Base-by-base conservation (phyloP, 2,113 vertebrate species). In the Motacilla tschutschensis region DNA sequence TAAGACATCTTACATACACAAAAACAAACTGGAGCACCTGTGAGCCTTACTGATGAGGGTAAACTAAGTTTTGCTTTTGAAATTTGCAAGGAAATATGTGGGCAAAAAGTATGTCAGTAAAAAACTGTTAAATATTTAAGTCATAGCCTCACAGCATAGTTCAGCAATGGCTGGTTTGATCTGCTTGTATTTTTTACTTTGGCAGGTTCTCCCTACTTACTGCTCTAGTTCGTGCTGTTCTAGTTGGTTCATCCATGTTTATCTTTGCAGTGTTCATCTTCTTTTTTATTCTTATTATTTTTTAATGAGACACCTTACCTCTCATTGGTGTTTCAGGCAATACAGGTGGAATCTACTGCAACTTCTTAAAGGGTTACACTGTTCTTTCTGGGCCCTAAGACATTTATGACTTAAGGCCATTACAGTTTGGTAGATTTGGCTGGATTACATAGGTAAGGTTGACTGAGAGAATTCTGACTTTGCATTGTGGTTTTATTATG, bases 61-160 rank as follows among this genome's bases (percentile, higher is more conserved):
- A 84, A 77, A 70, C 59, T 77, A 60, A 57, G 79, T 94, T 92
- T 92, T 88, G 83, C 86, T 89, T 87, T 89, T 82, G 84, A 90
- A 90, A 92, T 87, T 85, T 82, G 59, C 66, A 80, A 89, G 87
- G 83, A 86, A 94, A 71, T 91, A 91, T 21, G 67, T 85, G 90
- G 81, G 84, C 13, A 83, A 83, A 84, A 92, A 86, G 84, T 67
- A 90, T 69, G 92, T 90, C 88, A 92, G 70, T 92, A 93, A 91
- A 93, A 91, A 89, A 5, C 80, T 93, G 88, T 59, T 93, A 95
- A 94, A 93, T 93, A 91, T 93, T 95, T 93, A 92, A 95, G 77
- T 72, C 33, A 8, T 73, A 92, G 72, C 76, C 79, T 94, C 69
- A 85, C 79, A 74, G 43, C 76, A 43, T 67, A 88, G 84, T 85